phyloP scores from a whole-genome alignment of 1,140 invertebrate species.

The Anadara kagoshimensis region DNA sequence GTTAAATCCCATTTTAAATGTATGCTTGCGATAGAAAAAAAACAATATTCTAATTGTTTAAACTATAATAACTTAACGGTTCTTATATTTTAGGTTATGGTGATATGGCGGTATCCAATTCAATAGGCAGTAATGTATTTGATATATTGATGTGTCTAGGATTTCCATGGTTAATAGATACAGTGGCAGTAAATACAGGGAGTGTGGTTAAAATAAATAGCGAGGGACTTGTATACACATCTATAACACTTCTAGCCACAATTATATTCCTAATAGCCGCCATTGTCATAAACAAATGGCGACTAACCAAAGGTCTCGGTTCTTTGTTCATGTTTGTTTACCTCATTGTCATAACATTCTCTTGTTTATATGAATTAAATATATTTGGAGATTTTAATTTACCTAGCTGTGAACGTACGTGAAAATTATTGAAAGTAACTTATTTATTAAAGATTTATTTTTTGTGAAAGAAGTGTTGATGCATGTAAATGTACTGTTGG shows the following conservation, averaged over 20 bases:
- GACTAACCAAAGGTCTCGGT: slow-evolving; percentile 61
- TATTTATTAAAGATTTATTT: no score
- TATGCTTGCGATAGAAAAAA: no score
- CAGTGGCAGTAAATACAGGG: slow-evolving; percentile 43
- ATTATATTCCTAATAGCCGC: slow-evolving; percentile 63
- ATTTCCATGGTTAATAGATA: slow-evolving; percentile 84
- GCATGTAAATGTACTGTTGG: no score
- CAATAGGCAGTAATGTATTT: slow-evolving; percentile 99
- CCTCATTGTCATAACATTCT: slow-evolving; percentile 57
- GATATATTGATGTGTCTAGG: slow-evolving; percentile 98
- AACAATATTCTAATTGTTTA: no score
- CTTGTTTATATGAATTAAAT: slow-evolving; percentile 71
- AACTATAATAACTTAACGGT: neutral
- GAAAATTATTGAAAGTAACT: no score
- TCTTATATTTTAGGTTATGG: slow-evolving; percentile 75
- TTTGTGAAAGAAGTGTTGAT: no score
- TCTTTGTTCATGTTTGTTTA: slow-evolving; percentile 60
- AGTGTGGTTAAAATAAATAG: slow-evolving; percentile 55
- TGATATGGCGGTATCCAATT: slow-evolving; percentile 99
- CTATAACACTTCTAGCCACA: slow-evolving; percentile 67
- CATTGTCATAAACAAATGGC: slow-evolving; percentile 62
- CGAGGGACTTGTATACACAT: slow-evolving; percentile 62
- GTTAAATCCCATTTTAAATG: no score
- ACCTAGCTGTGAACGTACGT: no score
- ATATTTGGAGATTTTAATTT: slow-evolving; percentile 63